Conservation (phyloP, 1,140 invertebrate species). For the Heliothis virescens region DNA sequence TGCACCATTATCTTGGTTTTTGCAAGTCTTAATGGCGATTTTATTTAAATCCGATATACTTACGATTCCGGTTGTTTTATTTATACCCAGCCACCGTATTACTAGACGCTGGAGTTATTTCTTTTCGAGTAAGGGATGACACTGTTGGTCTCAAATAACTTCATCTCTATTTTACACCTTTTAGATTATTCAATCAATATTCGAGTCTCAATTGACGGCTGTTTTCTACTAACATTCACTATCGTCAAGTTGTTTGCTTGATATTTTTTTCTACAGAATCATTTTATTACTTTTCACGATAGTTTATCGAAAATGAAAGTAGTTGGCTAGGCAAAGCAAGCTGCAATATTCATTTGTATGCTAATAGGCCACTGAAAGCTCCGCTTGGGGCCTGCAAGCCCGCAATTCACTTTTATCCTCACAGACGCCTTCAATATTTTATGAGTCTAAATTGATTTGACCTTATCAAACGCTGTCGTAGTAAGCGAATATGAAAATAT, state of each 20-base stretch:
- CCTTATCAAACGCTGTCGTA: not conserved
- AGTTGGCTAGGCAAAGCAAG: constrained; percentile 12
- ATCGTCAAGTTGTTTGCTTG: no score
- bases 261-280: not conserved
- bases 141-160: no score
- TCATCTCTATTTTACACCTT: no score
- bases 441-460: constrained; percentile 13
- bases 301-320: constrained; percentile 13
- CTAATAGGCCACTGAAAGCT: constrained; percentile 25
- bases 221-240: no score
- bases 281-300: not conserved
- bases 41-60: constrained; percentile 4
- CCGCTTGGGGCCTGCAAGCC: not conserved
- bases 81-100: not conserved
- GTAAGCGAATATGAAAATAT: no score
- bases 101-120: no score
- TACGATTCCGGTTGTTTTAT: not conserved
- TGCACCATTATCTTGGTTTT: not conserved
- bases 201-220: no score
- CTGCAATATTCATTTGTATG: constrained; percentile 42
- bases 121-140: no score
- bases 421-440: not conserved
- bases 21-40: not conserved
- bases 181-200: no score
- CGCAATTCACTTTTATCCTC: not conserved